Evolutionary conservation across 1,140 invertebrate species (phyloP), one percentile per base, ranked within the genome.

Genomic region (Drosophila insularis): DNA sequence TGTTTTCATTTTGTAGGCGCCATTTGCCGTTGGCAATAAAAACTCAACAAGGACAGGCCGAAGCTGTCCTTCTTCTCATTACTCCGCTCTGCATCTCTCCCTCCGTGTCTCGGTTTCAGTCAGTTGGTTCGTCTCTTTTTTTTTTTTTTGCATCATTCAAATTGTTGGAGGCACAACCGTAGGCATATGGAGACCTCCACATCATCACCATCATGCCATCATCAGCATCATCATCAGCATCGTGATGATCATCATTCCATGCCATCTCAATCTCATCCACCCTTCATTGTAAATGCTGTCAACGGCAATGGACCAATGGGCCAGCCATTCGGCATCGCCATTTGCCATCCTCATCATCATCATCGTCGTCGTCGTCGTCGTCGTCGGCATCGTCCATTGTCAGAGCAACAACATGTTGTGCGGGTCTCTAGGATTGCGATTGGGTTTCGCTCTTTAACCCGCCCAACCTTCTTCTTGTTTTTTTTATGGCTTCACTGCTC

Each of bases 1-100:
- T 86, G 78, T 86, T 81, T 81, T 81, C 75, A 71, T 87, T 81
- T 82, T 76, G 70, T 63, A 79, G 68, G 46, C 69, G 70, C 78
- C 78, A 74, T 69, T 86, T 73, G 78, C 75, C 82, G 71, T 69
- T 53, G 79, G 82, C 74, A 69, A 86, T 81, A 78, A 81, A 50
- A 86, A 79, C 64, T 71, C 71, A 77, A 79, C 82, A 46, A 55
- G 66, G 65, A 59, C 81, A 64, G 65, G 39, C 64, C 31, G 14
- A 56, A 50, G 19, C 43, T 50, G 17, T 50, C 43, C 43, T 50
- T 19, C 11, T 50, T 8, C 17, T 21, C 13, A 17, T 46, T 46
- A 46, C 17, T 50, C 13, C 13, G 3, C 43, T 50, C 19, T 50
- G n/a, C 11, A 8, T 21, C 17, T 21, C 43, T 21, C 43, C 6